Conservation (phyloP, 2,888 invertebrate genomes). For the Diabrotica balteata region DNA sequence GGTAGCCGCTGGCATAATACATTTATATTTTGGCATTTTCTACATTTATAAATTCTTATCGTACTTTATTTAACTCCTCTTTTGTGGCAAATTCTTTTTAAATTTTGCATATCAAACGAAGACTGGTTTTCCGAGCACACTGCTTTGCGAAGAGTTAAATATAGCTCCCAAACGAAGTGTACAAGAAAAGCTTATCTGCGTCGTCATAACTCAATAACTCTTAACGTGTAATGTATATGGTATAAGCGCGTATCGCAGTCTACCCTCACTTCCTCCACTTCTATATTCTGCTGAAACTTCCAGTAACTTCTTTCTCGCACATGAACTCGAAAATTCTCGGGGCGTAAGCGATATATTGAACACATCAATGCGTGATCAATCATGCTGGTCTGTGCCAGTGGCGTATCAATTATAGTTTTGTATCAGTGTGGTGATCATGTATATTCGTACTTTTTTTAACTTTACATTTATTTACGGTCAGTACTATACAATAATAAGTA, state of each 20-base stretch:
- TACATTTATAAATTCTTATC: no score
- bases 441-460: no score
- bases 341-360: slow-evolving; percentile 19
- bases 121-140: no score
- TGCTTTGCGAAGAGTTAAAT: no score
- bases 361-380: slow-evolving; percentile 19
- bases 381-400: slow-evolving; percentile 1
- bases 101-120: no score
- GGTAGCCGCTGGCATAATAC: no score
- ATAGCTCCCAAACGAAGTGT: not conserved
- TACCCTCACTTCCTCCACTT: slow-evolving; percentile 2
- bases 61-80: no score
- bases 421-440: not conserved
- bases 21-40: no score
- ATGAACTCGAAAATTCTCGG: slow-evolving; percentile 15
- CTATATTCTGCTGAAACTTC: not conserved
- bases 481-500: no score
- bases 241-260: slow-evolving; percentile 1
- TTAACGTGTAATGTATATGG: slow-evolving; percentile 3
- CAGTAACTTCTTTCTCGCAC: slow-evolving; percentile 2
- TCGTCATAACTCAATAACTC: slow-evolving; percentile 12
- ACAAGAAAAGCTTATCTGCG: slow-evolving; percentile 11
- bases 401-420: not conserved
- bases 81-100: no score
- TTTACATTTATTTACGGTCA: no score